These are phyloP conservation scores for Erinaceus europaeus DNA, from an alignment of 2,113 vertebrate genomes.

Conservation along the genomic window DNA sequence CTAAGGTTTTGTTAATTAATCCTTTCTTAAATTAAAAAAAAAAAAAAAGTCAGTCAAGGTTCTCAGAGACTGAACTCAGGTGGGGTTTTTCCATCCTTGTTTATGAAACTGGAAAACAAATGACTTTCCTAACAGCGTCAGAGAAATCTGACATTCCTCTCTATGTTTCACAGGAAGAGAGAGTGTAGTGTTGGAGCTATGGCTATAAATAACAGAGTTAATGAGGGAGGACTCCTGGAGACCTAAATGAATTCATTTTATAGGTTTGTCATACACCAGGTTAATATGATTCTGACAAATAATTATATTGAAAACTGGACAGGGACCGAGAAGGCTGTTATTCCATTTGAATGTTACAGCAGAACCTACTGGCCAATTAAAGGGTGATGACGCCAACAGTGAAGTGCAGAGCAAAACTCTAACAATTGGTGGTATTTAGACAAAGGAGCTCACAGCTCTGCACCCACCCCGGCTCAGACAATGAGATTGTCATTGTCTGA, in stretches of 20 bases:
- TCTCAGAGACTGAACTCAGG: not conserved
- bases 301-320: slow-evolving; percentile 65
- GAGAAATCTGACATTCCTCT: slow-evolving; percentile 26
- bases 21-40: too few species aligned
- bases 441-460: not conserved
- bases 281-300: slow-evolving; percentile 74
- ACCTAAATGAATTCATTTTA: slow-evolving; percentile 73
- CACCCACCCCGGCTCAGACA: not conserved
- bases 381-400: slow-evolving; percentile 31
- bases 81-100: not conserved
- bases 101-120: slow-evolving; percentile 37
- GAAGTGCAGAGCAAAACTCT: slow-evolving; percentile 7
- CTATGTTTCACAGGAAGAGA: slow-evolving; percentile 39
- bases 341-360: slow-evolving; percentile 51
- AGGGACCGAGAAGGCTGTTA: slow-evolving; percentile 36
- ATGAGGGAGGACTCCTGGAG: slow-evolving; percentile 70
- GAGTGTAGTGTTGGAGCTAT: not conserved
- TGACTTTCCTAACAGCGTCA: not conserved
- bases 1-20: too few species aligned
- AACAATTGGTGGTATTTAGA: slow-evolving; percentile 61
- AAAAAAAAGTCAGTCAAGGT: not conserved
- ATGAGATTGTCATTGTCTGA: not conserved
- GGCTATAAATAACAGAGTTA: slow-evolving; percentile 71
- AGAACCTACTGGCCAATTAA: slow-evolving; percentile 58
- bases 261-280: slow-evolving; percentile 71